Evolutionary conservation across 2,888 invertebrate species (phyloP).

Genomic region (Euzetes globulus): DNA sequence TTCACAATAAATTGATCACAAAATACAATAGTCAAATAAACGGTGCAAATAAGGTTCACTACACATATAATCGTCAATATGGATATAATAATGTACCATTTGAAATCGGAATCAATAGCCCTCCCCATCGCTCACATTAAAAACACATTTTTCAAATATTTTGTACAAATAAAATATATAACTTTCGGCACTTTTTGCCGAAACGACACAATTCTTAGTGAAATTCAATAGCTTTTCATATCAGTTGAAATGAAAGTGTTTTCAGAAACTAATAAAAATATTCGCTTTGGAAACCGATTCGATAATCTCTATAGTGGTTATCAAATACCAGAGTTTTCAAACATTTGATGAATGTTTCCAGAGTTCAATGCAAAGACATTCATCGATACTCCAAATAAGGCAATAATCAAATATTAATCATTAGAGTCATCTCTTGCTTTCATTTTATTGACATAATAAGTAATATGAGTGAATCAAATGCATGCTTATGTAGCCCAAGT

Average conservation of each 20-base stretch:
- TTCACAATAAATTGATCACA: background rate
- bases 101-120: background rate
- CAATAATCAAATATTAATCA: background rate
- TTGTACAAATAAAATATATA: background rate
- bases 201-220: background rate
- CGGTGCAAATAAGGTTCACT: background rate
- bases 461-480: background rate
- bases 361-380: background rate
- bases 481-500: no score
- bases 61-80: constrained; percentile 8
- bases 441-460: background rate
- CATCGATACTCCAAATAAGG: constrained; percentile 1
- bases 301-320: constrained; percentile 25
- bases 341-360: background rate
- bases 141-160: background rate
- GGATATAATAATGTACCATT: background rate
- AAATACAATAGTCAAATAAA: background rate
- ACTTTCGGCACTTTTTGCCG: background rate
- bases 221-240: background rate
- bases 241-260: background rate
- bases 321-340: background rate
- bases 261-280: background rate
- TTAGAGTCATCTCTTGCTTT: no score
- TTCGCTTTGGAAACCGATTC: constrained; percentile 16
- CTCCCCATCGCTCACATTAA: background rate